Base-by-base conservation (phyloP, 2,113 vertebrate genomes). In the Sialia sialis region DNA sequence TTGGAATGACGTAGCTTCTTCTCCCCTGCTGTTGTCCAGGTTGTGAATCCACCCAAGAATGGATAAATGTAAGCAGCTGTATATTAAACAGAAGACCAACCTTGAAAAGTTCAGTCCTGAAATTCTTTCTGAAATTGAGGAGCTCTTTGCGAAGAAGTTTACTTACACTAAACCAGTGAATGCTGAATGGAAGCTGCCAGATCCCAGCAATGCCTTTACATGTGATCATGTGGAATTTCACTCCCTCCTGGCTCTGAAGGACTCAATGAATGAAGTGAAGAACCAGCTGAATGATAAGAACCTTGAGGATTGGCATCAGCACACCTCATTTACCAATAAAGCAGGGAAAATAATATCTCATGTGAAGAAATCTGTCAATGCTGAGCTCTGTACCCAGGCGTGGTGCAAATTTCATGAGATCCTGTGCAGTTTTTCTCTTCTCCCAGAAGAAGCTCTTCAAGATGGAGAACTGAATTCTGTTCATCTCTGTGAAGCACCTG, bases 371-470 rank as follows among this genome's bases (percentile, higher is more conserved):
- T 96, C 93, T 5, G 89, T 98, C 84, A 99, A 99, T 7, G 98
- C 99, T 1, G 99, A 99, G 94, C 98, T 99, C 51, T 99, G 99
- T 89, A 99, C 99, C 30, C 99, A 99, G 92, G 99, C 98, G 0
- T 99, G 99, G 99, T 99, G 99, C 93, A 99, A 99, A 89, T 99
- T 99, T 91, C 98, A 98, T 17, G 99, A 99, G 97, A 98, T 99
- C 76, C 82, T 99, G 55, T 98, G 98, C 43, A 98, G 94, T 30
- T 99, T 99, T 77, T 64, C 91, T 19, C 96, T 99, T 77, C 97
- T 99, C 22, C 98, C 99, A 3, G 81, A 95, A 6, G 97, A 97
- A 79, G 98, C 98, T 25, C 97, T 99, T 90, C 97, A 95, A 32
- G 97, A 81, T 0, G 95, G 98, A 32, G 98, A 99, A 76, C 94